These are phyloP conservation scores for Alectura lathami DNA, from an alignment of 2,113 vertebrate genomes.

Conservation along the genomic window DNA sequence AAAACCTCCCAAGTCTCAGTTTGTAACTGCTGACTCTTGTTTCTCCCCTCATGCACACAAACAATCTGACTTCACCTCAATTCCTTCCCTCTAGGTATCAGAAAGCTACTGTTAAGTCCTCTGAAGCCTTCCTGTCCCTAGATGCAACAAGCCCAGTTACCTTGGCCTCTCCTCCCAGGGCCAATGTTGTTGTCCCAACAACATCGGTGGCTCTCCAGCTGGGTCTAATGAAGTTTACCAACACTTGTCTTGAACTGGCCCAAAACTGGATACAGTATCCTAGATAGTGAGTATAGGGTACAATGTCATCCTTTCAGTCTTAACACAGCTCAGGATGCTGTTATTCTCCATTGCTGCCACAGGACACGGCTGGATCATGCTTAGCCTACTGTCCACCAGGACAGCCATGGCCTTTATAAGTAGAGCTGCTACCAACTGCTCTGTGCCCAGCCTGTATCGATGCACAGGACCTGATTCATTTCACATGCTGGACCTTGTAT, in stretches of 20 bases:
- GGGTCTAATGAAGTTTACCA: not conserved
- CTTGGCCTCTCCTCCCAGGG: not conserved
- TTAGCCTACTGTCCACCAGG: not conserved
- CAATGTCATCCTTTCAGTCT: not conserved
- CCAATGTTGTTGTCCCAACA: not conserved
- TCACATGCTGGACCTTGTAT: not conserved
- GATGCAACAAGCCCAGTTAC: not conserved
- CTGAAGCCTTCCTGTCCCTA: not conserved
- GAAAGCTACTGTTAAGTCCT: not conserved
- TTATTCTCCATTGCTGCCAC: not conserved
- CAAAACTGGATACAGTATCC: not conserved
- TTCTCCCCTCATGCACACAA: rapidly evolving
- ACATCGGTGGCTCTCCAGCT: not conserved
- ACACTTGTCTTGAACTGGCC: not conserved
- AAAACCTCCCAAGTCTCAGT: not conserved
- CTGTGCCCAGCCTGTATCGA: not conserved
- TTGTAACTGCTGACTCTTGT: not conserved
- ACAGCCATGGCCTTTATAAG: not conserved
- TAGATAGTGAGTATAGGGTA: rapidly evolving
- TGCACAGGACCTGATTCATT: not conserved
- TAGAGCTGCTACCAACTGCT: not conserved
- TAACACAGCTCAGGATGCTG: not conserved
- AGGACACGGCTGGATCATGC: not conserved
- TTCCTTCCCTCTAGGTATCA: not conserved
- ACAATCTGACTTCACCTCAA: not conserved